Percentiles rank a stretch among this genome's conserved stretches.
Evolutionary conservation across 2,113 vertebrate genomes (phyloP).

Genomic region (Peucedramus taeniatus): DNA sequence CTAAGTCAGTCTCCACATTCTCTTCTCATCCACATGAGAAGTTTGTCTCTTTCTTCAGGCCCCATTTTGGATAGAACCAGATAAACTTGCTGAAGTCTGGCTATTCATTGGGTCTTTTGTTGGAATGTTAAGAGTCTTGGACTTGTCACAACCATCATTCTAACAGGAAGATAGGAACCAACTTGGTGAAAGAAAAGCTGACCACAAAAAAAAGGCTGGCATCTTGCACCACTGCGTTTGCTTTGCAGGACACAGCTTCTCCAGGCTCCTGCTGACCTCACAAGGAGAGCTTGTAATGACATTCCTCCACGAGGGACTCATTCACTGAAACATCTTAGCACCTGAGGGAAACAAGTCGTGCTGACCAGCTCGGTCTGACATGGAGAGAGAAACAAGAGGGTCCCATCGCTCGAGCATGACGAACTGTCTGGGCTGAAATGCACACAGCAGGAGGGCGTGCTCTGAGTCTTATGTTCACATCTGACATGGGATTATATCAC

Average conservation of each 20-base stretch:
- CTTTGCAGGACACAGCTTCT: neutral
- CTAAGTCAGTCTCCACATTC: neutral
- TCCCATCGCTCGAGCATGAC: accelerated
- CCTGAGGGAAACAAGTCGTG: neutral
- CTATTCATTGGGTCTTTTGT: accelerated
- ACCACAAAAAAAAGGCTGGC: neutral
- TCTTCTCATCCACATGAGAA: too few relatives aligned
- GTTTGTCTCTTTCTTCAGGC: neutral
- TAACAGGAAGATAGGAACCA: neutral
- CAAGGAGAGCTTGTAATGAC: neutral
- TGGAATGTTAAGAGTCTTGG: neutral
- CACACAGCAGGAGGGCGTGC: neutral
- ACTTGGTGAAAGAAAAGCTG: neutral
- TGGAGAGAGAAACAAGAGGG: neutral
- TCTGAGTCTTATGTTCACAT: neutral
- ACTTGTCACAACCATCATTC: neutral
- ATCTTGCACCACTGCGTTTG: neutral
- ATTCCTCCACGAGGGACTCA: neutral
- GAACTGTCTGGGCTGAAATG: neutral
- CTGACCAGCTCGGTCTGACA: neutral
- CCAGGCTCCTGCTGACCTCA: neutral
- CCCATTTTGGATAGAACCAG: neutral
- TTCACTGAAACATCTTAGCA: neutral
- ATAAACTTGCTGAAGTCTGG: neutral
- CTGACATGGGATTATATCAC: neutral